Percentiles rank a stretch among this genome's conserved stretches.
phyloP scores from a whole-genome alignment of 1,140 invertebrate genomes.

The Saccostrea cuccullata region DNA sequence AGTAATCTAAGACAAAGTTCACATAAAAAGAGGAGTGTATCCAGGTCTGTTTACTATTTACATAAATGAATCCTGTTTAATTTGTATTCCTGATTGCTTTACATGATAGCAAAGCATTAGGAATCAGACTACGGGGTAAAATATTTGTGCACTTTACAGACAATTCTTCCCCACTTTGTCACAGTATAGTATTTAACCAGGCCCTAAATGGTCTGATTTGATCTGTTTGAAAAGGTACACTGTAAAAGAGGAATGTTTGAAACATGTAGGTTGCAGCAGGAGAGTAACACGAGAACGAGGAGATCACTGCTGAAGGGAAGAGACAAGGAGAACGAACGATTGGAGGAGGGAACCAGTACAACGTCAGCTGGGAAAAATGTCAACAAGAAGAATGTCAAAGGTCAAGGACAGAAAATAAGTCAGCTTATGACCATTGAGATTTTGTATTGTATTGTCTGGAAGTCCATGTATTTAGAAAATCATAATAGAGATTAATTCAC shows the following conservation, averaged over 20 bases:
- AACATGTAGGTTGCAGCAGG: background rate
- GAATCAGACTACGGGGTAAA: too few relatives aligned
- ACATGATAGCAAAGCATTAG: background rate
- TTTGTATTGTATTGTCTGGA: background rate
- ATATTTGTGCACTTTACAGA: too few relatives aligned
- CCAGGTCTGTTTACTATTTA: background rate
- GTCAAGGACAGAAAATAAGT: background rate
- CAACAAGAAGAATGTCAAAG: constrained; percentile 19
- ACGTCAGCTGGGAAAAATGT: background rate
- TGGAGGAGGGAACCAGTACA: too few relatives aligned
- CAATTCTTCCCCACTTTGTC: background rate
- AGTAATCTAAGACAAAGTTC: background rate
- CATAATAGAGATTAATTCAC: background rate
- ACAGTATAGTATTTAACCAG: background rate
- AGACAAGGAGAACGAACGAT: background rate
- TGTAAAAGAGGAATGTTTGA: background rate
- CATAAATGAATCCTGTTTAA: too few relatives aligned
- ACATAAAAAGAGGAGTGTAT: background rate
- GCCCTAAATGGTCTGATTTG: background rate
- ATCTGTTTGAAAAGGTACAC: constrained; percentile 6
- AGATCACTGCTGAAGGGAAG: background rate
- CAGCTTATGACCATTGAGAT: background rate
- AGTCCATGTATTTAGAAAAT: background rate
- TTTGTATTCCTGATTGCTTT: background rate
- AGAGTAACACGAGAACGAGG: background rate